These are phyloP conservation scores for Coenobita brevimanus DNA, from an alignment of 1,140 invertebrate genomes.

Conservation along the genomic window DNA sequence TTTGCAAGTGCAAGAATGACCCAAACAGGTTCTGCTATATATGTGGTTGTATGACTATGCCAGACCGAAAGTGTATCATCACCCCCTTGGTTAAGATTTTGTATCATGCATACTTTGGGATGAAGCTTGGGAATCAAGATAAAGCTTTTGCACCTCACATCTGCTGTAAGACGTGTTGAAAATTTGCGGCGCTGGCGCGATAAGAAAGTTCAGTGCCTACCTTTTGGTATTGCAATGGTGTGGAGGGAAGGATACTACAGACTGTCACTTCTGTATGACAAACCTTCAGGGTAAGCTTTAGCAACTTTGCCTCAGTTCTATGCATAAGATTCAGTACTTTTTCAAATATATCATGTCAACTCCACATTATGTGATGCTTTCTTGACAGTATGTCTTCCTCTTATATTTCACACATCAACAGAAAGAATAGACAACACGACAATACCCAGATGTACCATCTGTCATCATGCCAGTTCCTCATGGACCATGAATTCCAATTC, in stretches of 20 bases:
- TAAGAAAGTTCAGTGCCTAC: background rate
- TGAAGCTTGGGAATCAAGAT: background rate
- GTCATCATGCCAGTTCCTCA: too few relatives aligned
- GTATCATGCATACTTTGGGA: background rate
- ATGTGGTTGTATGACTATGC: background rate
- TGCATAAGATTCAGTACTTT: background rate
- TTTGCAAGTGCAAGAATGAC: background rate
- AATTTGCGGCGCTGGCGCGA: too few relatives aligned
- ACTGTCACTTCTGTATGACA: background rate
- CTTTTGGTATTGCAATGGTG: background rate
- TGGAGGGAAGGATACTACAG: background rate
- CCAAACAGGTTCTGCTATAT: background rate
- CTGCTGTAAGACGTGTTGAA: constrained; percentile 1
- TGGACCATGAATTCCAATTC: too few relatives aligned
- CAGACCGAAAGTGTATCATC: background rate
- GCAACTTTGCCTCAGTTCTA: background rate
- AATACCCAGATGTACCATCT: too few relatives aligned
- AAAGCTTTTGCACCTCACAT: background rate
- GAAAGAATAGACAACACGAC: too few relatives aligned
- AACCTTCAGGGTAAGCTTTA: background rate
- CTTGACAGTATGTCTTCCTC: too few relatives aligned
- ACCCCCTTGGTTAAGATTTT: background rate
- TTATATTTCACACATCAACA: too few relatives aligned
- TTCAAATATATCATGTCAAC: too few relatives aligned
- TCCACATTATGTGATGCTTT: too few relatives aligned